A percentile compares a stretch with the other conserved stretches of the same genome.
Conservation (phyloP, 2,113 vertebrate genomes). For the Ammodramus savannarum region DNA sequence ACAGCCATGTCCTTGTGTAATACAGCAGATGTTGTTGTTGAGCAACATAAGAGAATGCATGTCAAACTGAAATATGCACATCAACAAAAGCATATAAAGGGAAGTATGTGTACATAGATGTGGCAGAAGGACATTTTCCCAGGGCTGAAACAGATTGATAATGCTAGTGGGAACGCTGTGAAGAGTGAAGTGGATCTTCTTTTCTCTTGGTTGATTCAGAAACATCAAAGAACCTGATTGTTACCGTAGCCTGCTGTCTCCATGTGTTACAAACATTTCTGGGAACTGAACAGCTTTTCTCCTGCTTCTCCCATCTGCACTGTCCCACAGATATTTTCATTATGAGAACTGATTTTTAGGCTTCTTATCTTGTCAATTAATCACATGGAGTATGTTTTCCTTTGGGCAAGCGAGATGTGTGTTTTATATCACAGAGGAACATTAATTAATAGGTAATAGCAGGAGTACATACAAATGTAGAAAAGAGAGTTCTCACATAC, state of each 20-base stretch:
- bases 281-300: slow-evolving; percentile 4
- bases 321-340: background rate
- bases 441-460: background rate
- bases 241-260: background rate
- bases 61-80: background rate
- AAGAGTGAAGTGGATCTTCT: background rate
- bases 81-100: slow-evolving; percentile 3
- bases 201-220: background rate
- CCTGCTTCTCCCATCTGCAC: background rate
- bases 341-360: background rate
- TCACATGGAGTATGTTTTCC: background rate
- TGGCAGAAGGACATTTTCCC: slow-evolving; percentile 25
- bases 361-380: background rate
- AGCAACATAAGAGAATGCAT: slow-evolving; percentile 39
- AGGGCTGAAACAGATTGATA: slow-evolving; percentile 11
- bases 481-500: background rate
- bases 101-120: background rate
- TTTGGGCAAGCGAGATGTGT: background rate
- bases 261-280: background rate
- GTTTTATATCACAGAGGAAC: background rate
- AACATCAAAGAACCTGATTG: background rate
- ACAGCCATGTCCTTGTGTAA: slow-evolving; percentile 36
- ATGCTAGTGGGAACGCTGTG: background rate
- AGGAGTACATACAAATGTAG: background rate
- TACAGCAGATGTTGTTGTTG: slow-evolving; percentile 50